A percentile compares a stretch with the other conserved stretches of the same genome.
phyloP scores from a whole-genome alignment of 2,797 vertebrate genomes.

The Coluber constrictor region DNA sequence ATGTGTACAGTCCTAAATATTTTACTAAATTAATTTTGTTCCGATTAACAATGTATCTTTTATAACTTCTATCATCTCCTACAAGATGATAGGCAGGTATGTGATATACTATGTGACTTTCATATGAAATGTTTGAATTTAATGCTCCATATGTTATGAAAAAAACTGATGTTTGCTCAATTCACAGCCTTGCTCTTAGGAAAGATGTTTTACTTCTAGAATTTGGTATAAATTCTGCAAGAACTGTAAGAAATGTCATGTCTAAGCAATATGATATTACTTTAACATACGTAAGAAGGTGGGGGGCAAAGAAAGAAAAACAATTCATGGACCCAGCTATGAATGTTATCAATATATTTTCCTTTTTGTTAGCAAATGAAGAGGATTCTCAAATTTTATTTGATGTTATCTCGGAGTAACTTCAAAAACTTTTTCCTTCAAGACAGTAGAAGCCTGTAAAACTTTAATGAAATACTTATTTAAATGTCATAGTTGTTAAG shows the following conservation, averaged over 20 bases:
- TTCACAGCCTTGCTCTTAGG: neutral
- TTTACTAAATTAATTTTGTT: neutral
- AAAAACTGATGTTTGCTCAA: slow-evolving; percentile 11
- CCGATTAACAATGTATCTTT: neutral
- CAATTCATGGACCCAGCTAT: neutral
- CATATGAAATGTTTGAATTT: slow-evolving; percentile 13
- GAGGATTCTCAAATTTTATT: too few relatives aligned
- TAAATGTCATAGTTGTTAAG: neutral
- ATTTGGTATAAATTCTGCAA: neutral
- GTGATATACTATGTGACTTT: neutral
- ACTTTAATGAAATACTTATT: neutral
- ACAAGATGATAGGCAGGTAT: neutral
- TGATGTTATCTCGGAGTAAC: neutral
- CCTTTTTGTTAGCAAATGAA: too few relatives aligned
- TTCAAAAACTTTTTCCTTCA: neutral
- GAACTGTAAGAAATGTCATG: neutral
- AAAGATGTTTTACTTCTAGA: neutral
- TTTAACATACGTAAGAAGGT: neutral
- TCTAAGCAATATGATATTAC: neutral
- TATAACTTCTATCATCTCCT: neutral
- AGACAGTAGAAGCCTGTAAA: neutral
- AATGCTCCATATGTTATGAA: slow-evolving; percentile 28
- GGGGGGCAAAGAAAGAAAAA: too few relatives aligned
- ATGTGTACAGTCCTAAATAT: neutral
- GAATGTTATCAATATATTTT: neutral